Base-by-base conservation (phyloP, 2,797 vertebrate genomes). In the Serranus cabrilla region DNA sequence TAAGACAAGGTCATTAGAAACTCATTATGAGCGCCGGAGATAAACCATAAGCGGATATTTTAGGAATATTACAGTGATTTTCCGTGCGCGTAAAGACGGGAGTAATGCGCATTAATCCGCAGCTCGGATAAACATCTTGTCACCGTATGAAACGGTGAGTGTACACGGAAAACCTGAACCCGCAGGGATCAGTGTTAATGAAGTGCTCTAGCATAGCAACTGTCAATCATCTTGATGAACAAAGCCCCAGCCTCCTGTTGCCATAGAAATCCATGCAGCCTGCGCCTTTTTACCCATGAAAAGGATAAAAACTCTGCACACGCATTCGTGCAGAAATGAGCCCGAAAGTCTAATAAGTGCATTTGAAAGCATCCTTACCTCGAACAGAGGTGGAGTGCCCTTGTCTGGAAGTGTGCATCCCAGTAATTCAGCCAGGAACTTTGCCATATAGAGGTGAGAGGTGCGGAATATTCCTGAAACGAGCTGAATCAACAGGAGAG, bases 391-490 rank as follows among this genome's bases (percentile, higher is more conserved):
- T 82, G 94, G 91, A 45, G 90, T 74, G 84, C 93, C 89, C 87
- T 96, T 96, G 85, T 91, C 90, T 73, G 93, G 94, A 92, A 96
- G 82, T 12, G 94, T 90, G 87, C 96, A 96, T 87, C 95, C 95
- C 91, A 96, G 91, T 56, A 96, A 90, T 86, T 95, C 96, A 39
- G 95, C 86, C 60, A 96, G 93, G 93, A 97, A 96, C 95, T 96
- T 97, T 93, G 95, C 96, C 95, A 90, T 89, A 90, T 94, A 91
- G 68, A 78, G 40, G 17, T 10, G 67, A 25, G 70, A 49, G 34
- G 37, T 11, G 23, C 1, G 23, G 6, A 51, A 25, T 73, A 39
- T 56, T 23, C 72, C 70, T 25, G 23, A 63, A 54, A 45, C 1
- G 58, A 34, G 43, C 25, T 7, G 34, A 17, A 84, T 78, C 84